phyloP scores from a whole-genome alignment of 30 jellyfish, hydroid and myxozoan species.

The Hydractinia symbiolongicarpus region DNA sequence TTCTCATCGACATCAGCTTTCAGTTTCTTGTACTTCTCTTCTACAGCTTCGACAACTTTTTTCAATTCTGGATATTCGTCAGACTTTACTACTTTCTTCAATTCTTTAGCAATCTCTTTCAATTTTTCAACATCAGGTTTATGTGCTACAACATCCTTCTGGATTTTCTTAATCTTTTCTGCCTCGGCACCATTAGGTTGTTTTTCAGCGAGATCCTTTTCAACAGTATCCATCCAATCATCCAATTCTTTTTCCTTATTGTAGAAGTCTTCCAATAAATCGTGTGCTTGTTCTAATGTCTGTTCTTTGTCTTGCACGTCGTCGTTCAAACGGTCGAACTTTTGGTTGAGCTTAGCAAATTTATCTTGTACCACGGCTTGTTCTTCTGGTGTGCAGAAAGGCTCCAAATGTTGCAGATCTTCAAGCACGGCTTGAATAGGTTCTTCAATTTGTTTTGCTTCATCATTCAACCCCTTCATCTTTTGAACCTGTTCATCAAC shows the following conservation, averaged over 20 bases:
- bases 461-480: constrained; percentile 29
- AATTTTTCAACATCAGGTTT: constrained; percentile 50
- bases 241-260: constrained; percentile 41
- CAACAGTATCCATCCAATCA: constrained; percentile 52
- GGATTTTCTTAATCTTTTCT: constrained; percentile 51
- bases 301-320: constrained; percentile 35
- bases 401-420: constrained; percentile 52
- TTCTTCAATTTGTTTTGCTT: constrained; percentile 47
- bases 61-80: constrained; percentile 34
- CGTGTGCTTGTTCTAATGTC: constrained; percentile 51
- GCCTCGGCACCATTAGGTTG: constrained; percentile 48
- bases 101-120: constrained; percentile 51
- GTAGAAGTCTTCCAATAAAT: constrained; percentile 39
- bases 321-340: constrained; percentile 39
- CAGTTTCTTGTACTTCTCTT: constrained; percentile 40
- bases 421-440: constrained; percentile 44
- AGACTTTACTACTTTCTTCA: constrained; percentile 67
- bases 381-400: constrained; percentile 73
- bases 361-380: constrained; percentile 49
- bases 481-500: constrained; percentile 51
- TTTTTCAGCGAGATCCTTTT: constrained; percentile 31
- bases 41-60: constrained; percentile 33
- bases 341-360: constrained; percentile 34
- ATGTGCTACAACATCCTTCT: constrained; percentile 55
- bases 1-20: constrained; percentile 67